Evolutionary conservation across 2,888 invertebrate species (phyloP), one percentile per base, ranked within the genome.

Genomic region (Pseudococcus longispinus): DNA sequence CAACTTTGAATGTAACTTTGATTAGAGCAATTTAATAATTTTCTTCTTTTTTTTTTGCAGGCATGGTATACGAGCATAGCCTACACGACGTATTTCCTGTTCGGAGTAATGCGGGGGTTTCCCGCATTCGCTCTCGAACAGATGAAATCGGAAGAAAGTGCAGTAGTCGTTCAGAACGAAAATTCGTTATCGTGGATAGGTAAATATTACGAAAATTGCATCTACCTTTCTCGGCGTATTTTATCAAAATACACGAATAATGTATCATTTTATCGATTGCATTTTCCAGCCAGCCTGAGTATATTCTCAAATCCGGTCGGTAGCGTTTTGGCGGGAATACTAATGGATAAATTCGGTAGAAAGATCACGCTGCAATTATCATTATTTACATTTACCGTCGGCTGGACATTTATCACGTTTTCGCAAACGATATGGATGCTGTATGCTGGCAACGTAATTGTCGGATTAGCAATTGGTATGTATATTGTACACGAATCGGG

Each of bases 261-360:
- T 6, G 4, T n/a, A n/a, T 18, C 3, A 51, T 15, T 46, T 8
- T 46, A 46, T 13, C n/a, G 51, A n/a, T 51, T 51, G n/a, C n/a
- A 51, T n/a, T 51, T 55, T 55, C 37, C 15, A 87, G 87, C 87
- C 29, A 87, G 87, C 46, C 23, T 87, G 51, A 87, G 51, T 15
- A 84, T 87, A 32, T 87, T 87, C 18, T 42, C 87, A 23, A 87
- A 87, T 32, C 87, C 87, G n/a, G 5, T 87, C 51, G 87, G 87
- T 20, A 87, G 87, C 29, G 29, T 87, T 18, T 46, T 70, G 29
- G 83, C 83, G 20, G 87, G 87, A 26, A 83, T 70, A 13, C 26
- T 87, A 46, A 87, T 87, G 87, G 87, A 87, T 51, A 87, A 83
- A 84, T 84, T 70, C 29, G 87, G 87, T 18, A 83, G 87, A 26